Evolutionary conservation across 2,113 vertebrate species (phyloP).

Genomic region (Neopipo cinnamomea): DNA sequence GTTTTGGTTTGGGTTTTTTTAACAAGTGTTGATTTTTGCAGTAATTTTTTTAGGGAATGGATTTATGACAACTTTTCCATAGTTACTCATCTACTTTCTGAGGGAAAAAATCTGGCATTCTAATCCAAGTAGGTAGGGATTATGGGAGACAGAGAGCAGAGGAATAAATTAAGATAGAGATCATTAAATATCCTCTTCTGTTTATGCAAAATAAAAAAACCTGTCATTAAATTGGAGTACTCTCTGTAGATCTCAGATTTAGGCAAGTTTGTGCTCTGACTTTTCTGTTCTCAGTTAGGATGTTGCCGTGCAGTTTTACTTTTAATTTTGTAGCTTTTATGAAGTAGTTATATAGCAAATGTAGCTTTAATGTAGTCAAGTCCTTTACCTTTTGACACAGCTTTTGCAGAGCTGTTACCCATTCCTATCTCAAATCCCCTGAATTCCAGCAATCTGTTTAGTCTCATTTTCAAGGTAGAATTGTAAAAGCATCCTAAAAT

Average conservation of each 20-base stretch:
- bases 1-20: background rate
- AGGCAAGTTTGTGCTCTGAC: background rate
- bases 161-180: background rate
- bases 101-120: background rate
- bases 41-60: background rate
- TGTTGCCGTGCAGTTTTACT: too few relatives aligned
- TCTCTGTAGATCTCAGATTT: background rate
- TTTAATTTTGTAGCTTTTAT: too few relatives aligned
- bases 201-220: background rate
- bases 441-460: too few relatives aligned
- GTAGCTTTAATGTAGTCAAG: too few relatives aligned
- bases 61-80: background rate
- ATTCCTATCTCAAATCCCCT: too few relatives aligned
- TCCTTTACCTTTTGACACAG: too few relatives aligned
- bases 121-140: background rate
- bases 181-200: background rate
- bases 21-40: background rate
- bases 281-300: background rate
- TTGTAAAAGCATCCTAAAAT: too few relatives aligned
- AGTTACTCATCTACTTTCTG: background rate
- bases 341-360: too few relatives aligned
- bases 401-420: too few relatives aligned
- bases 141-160: background rate
- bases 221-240: background rate
- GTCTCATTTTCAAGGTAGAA: too few relatives aligned